A percentile compares a stretch with the other conserved stretches of the same genome.
Evolutionary conservation across 2,888 invertebrate species (phyloP).

Genomic region (Masnerella sp.): DNA sequence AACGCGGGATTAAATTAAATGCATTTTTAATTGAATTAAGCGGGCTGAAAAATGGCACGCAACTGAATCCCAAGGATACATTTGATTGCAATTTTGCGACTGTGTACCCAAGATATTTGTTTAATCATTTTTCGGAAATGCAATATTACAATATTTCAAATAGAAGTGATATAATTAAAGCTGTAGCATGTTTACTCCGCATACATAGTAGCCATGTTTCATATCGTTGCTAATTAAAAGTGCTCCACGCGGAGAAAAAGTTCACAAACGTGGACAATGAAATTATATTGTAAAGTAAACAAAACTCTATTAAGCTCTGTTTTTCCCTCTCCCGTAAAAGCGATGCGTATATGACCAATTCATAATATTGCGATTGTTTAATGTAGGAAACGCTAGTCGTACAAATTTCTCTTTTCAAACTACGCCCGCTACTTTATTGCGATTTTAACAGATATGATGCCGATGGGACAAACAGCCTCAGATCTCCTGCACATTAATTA

Average conservation of each 20-base stretch:
- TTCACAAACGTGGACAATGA: constrained; percentile 57
- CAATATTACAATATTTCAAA: constrained; percentile 58
- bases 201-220: constrained; percentile 51
- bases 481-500: constrained; percentile 21
- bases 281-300: constrained; percentile 61
- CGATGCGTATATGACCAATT: constrained; percentile 40
- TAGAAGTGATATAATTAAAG: constrained; percentile 55
- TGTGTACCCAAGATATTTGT: constrained; percentile 34
- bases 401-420: constrained; percentile 19
- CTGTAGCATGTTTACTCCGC: constrained; percentile 49
- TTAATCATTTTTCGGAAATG: constrained; percentile 49
- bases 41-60: neutral
- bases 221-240: constrained; percentile 60
- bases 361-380: constrained; percentile 54
- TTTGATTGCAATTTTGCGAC: constrained; percentile 20
- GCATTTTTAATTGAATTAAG: constrained; percentile 16
- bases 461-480: constrained; percentile 15
- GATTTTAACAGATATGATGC: constrained; percentile 15
- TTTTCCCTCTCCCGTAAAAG: constrained; percentile 36
- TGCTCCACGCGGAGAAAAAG: constrained; percentile 53
- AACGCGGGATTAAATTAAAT: constrained; percentile 22
- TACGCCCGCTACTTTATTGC: constrained; percentile 16
- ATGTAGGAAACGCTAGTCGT: constrained; percentile 26
- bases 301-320: constrained; percentile 54
- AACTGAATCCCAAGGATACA: neutral